Evolutionary conservation across 2,888 invertebrate genomes (phyloP).

Genomic region (Clunio marinus): DNA sequence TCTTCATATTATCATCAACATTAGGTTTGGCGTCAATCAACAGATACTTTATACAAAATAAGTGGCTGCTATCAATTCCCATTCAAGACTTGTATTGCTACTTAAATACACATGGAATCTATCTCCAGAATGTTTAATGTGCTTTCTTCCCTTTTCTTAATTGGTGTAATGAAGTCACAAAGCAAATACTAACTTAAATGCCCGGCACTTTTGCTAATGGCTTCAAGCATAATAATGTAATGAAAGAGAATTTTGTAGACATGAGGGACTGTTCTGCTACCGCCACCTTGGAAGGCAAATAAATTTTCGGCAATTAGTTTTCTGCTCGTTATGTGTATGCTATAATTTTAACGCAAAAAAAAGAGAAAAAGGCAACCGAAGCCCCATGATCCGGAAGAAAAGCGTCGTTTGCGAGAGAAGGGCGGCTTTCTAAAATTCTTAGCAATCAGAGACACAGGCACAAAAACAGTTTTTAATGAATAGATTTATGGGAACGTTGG

Average conservation of each 20-base stretch:
- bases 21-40: not conserved
- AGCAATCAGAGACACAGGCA: not conserved
- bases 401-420: not conserved
- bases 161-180: conserved; percentile 38
- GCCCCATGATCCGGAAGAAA: not conserved
- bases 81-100: not conserved
- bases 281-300: conserved; percentile 21
- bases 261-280: not conserved
- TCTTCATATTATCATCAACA: not conserved
- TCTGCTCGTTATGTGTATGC: conserved; percentile 15
- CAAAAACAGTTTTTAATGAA: not conserved
- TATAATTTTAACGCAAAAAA: conserved; percentile 14
- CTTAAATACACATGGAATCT: not conserved
- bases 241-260: conserved; percentile 15
- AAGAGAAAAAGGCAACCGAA: not conserved
- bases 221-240: conserved; percentile 24
- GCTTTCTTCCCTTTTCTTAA: conserved; percentile 11
- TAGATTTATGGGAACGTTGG: not conserved
- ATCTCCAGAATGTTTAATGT: not conserved
- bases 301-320: conserved; percentile 37
- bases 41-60: conserved; percentile 13
- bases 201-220: conserved; percentile 11
- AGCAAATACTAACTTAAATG: conserved; percentile 38
- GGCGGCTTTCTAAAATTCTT: too few relatives aligned
- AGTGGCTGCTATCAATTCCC: conserved; percentile 14